Evolutionary conservation across 2,888 invertebrate species (phyloP), one percentile per base, ranked within the genome.

Genomic region (Yponomeuta evonymella): DNA sequence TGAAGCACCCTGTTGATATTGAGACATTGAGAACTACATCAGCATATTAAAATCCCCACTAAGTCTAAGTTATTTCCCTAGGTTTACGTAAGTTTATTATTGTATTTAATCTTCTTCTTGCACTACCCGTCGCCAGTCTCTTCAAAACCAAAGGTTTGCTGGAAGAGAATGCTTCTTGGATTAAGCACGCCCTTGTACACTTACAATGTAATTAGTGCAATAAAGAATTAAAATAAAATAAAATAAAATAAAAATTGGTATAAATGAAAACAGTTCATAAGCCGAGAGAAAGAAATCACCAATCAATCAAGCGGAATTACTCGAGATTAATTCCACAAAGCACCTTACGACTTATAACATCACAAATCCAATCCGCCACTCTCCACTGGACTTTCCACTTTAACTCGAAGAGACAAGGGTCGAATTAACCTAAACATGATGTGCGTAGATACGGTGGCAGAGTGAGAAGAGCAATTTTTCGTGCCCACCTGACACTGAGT

Each of bases 401-500:
- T 58, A 58, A 15, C 51, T 5, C 15, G 12, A 58, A 12, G 51
- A 58, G 4, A 58, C 51, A 15, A 58, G 15, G 51, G 15, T 15
- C 15, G 15, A 58, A 58, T 58, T 15, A 15, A 15, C 15, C 15
- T 58, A 15, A 58, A 58, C 15, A 12, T 58, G 0, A 58, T 4
- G 51, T 58, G 51, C 51, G 51, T 58, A 58, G 51, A 58, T 58
- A 58, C 51, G 15, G 51, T 58, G 51, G 51, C 65, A 29, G 65
- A 33, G 65, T 30, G 36, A 48, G 23, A 23, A 67, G 67, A 80
- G 82, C 81, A 83, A 86, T 86, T 85, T 86, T 86, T 85, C 86
- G 78, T 81, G 78, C 80, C 79, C 84, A 84, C 83, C 83, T 83
- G 85, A 84, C 85, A 84, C 81, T 76, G 78, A 78, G 77, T 71